phyloP scores from a whole-genome alignment of 2,113 vertebrate genomes.

The Podarcis raffonei region DNA sequence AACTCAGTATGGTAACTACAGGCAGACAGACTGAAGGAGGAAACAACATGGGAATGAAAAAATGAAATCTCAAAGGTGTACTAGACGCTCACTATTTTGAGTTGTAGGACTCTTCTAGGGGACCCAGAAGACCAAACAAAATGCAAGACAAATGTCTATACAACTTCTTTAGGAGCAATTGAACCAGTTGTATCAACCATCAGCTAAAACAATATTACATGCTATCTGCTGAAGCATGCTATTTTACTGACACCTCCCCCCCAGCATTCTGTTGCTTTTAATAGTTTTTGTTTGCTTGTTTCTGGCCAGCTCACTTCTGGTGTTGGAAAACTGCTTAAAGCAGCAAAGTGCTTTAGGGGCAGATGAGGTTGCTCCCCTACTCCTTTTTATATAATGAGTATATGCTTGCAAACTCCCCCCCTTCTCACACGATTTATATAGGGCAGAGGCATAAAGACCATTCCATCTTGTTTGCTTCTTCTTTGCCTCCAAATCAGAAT shows the following conservation, averaged over 20 bases:
- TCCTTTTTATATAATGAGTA: background rate
- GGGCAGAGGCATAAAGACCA: too few relatives aligned
- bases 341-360: background rate
- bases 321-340: background rate
- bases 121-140: background rate
- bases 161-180: background rate
- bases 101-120: background rate
- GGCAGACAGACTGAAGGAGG: background rate
- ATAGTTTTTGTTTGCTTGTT: background rate
- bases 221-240: background rate
- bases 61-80: background rate
- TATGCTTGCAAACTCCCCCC: background rate
- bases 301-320: background rate
- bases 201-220: background rate
- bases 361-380: background rate
- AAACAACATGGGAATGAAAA: background rate
- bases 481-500: too few relatives aligned
- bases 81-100: background rate
- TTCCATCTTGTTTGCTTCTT: too few relatives aligned
- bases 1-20: background rate
- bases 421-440: too few relatives aligned
- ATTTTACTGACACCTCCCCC: background rate
- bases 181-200: background rate
- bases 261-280: background rate
- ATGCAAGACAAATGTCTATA: background rate